Conservation (phyloP, 2,888 invertebrate genomes). For the Spodoptera exigua region DNA sequence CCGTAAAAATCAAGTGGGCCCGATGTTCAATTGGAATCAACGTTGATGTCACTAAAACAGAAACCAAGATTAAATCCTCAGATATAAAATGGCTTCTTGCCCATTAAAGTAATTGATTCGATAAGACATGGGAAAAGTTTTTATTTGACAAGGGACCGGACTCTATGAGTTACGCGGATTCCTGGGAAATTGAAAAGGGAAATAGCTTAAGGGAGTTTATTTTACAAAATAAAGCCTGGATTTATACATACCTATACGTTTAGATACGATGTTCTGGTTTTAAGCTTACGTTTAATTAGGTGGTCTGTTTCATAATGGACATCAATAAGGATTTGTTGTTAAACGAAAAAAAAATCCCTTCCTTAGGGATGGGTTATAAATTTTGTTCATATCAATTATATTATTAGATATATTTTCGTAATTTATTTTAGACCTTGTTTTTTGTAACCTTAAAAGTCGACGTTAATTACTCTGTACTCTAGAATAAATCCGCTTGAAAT, state of each 20-base stretch:
- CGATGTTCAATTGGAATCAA: constrained; percentile 52
- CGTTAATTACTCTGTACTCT: no score
- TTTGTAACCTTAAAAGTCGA: no score
- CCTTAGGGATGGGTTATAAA: no score
- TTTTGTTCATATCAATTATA: no score
- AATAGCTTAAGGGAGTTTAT: constrained; percentile 77
- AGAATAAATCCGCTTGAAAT: no score
- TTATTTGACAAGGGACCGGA: constrained; percentile 85
- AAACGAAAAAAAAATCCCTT: no score
- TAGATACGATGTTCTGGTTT: neutral
- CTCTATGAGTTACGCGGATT: constrained; percentile 79
- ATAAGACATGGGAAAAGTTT: constrained; percentile 85
- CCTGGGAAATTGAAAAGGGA: constrained; percentile 77
- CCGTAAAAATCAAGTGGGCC: constrained; percentile 39
- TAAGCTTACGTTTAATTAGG: neutral
- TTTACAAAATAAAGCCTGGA: constrained; percentile 68
- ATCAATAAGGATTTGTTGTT: no score
- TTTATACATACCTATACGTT: constrained; percentile 13
- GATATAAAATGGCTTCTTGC: constrained; percentile 73
- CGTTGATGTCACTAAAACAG: constrained; percentile 55
- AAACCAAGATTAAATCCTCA: constrained; percentile 65
- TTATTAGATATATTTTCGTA: no score
- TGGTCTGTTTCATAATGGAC: no score
- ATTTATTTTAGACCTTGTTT: no score
- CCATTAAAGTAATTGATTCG: constrained; percentile 86